Evolutionary conservation across 2,797 vertebrate genomes (phyloP).

Genomic region (Denticeps clupeoides): DNA sequence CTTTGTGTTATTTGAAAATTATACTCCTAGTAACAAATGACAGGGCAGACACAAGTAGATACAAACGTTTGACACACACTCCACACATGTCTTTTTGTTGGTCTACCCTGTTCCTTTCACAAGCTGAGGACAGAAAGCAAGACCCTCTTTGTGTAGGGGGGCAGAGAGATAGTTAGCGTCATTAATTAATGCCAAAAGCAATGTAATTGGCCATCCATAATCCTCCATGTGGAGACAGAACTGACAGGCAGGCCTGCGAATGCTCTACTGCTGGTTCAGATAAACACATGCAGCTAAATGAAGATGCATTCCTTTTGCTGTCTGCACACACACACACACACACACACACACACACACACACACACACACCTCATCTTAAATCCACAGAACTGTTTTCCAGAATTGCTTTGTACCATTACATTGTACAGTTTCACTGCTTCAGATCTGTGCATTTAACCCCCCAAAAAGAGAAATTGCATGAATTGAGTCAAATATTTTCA

Average conservation of each 20-base stretch:
- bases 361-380: neutral
- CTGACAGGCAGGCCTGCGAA: slow-evolving; percentile 59
- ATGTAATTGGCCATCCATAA: slow-evolving; percentile 73
- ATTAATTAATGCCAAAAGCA: slow-evolving; percentile 67
- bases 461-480: too few relatives aligned
- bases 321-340: slow-evolving; percentile 6
- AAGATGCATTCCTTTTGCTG: slow-evolving; percentile 30
- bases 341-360: slow-evolving; percentile 5
- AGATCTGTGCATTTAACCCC: too few relatives aligned
- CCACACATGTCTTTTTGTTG: slow-evolving; percentile 14
- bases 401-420: too few relatives aligned
- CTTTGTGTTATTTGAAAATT: too few relatives aligned
- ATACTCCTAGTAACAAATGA: too few relatives aligned
- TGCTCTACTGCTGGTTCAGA: slow-evolving; percentile 42
- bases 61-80: neutral
- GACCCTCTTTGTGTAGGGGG: slow-evolving; percentile 48
- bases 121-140: slow-evolving; percentile 62
- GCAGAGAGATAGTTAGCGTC: slow-evolving; percentile 53
- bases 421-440: too few relatives aligned
- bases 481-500: too few relatives aligned
- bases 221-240: slow-evolving; percentile 57
- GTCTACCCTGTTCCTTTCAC: slow-evolving; percentile 32
- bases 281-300: slow-evolving; percentile 44
- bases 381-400: too few relatives aligned
- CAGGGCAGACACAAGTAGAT: neutral